Conservation (phyloP, 2,888 invertebrate genomes). For the Chelonus formosanus region DNA sequence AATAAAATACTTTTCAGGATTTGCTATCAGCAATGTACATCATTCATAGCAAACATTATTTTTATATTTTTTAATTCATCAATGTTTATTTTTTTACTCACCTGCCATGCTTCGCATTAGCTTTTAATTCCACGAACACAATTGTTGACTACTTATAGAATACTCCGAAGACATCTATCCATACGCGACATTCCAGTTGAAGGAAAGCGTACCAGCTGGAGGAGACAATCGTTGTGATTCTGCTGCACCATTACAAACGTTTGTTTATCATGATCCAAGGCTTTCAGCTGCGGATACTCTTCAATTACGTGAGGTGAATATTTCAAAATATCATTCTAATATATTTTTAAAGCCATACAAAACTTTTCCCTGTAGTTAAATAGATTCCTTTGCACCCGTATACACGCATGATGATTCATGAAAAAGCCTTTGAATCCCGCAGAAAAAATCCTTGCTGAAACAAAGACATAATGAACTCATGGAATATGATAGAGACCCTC, state of each 20-base stretch:
- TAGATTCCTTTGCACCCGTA: too few relatives aligned
- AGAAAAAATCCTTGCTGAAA: too few relatives aligned
- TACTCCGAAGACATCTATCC: constrained; percentile 72
- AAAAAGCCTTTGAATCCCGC: too few relatives aligned
- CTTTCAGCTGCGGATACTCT: constrained; percentile 78
- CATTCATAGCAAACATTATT: too few relatives aligned
- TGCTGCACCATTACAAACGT: constrained; percentile 67
- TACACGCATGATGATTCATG: too few relatives aligned
- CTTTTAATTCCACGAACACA: constrained; percentile 27
- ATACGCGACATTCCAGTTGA: constrained; percentile 72
- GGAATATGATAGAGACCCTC: too few relatives aligned
- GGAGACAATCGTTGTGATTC: constrained; percentile 88
- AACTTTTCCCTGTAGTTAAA: too few relatives aligned
- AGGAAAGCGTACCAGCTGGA: constrained; percentile 79
- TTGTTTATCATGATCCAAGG: constrained; percentile 90
- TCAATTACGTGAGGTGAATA: constrained; percentile 74
- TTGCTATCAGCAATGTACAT: constrained; percentile 7
- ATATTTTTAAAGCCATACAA: too few relatives aligned
- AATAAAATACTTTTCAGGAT: constrained; percentile 23
- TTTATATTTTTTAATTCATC: too few relatives aligned
- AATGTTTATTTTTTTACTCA: neutral
- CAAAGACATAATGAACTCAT: too few relatives aligned
- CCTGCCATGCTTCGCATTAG: constrained; percentile 21
- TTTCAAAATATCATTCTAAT: too few relatives aligned
- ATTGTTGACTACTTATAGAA: constrained; percentile 63